Percentiles rank a stretch among this genome's conserved stretches.
These are phyloP conservation scores for Intellagama lesueurii DNA, from an alignment of 2,797 vertebrate species.

Conservation along the genomic window DNA sequence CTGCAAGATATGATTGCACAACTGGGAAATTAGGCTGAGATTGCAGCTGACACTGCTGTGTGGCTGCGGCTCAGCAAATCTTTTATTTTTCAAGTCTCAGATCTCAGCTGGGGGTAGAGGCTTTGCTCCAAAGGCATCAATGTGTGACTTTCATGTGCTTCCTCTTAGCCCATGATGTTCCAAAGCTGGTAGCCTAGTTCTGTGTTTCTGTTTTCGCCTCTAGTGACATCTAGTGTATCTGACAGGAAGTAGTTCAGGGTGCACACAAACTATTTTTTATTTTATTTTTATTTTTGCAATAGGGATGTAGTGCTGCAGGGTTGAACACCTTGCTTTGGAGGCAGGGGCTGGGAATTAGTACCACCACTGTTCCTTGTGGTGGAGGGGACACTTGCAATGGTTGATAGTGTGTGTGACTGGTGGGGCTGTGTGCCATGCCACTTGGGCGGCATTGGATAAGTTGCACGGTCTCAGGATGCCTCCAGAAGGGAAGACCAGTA, in stretches of 20 bases:
- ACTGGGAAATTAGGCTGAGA: conserved; percentile 14
- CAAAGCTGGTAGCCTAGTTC: not conserved
- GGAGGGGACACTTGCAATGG: too few relatives aligned
- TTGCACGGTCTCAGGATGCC: too few relatives aligned
- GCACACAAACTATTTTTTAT: not conserved
- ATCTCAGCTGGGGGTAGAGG: not conserved
- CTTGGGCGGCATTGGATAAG: too few relatives aligned
- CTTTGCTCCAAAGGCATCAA: not conserved
- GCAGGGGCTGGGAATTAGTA: too few relatives aligned
- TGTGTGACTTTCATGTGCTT: not conserved
- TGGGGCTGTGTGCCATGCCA: too few relatives aligned
- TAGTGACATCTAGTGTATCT: not conserved
- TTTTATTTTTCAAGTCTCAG: conserved; percentile 2
- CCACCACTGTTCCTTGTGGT: too few relatives aligned
- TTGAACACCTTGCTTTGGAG: too few relatives aligned
- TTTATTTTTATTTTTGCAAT: not conserved
- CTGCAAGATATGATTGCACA: not conserved
- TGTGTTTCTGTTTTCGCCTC: not conserved
- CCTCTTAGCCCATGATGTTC: not conserved
- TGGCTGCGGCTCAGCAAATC: not conserved
- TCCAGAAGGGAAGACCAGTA: too few relatives aligned
- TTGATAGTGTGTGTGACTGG: too few relatives aligned
- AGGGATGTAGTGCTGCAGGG: too few relatives aligned
- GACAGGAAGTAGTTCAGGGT: not conserved
- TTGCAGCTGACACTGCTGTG: not conserved